Conservation (phyloP, 1,140 invertebrate species). For the Metaphire vulgaris region DNA sequence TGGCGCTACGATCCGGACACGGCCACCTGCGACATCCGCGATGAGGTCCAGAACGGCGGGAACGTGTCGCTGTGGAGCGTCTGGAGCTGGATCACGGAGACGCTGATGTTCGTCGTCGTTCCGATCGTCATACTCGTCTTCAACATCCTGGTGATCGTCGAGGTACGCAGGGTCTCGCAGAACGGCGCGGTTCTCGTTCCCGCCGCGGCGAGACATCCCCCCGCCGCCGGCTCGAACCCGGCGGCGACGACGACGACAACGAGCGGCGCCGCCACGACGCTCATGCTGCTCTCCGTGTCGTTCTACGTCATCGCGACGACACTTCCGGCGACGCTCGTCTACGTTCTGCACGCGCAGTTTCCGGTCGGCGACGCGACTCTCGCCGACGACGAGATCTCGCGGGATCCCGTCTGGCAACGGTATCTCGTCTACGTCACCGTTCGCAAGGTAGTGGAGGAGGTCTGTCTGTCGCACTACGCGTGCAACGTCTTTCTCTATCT, state of each 20-base stretch:
- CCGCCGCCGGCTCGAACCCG: too few relatives aligned
- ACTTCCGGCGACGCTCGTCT: constrained; percentile 44
- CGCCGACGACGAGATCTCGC: constrained; percentile 28
- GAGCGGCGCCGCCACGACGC: constrained; percentile 40
- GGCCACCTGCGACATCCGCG: constrained; percentile 31
- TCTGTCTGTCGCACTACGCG: constrained; percentile 48
- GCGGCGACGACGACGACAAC: too few relatives aligned
- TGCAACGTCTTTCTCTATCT: constrained; percentile 50
- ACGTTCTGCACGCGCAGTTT: constrained; percentile 35
- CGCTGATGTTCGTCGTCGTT: constrained; percentile 42
- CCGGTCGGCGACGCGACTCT: constrained; percentile 21
- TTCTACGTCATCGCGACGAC: constrained; percentile 50
- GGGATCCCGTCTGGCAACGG: constrained; percentile 22
- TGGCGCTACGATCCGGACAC: constrained; percentile 33
- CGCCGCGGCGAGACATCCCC: background rate
- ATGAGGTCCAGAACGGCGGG: constrained; percentile 17
- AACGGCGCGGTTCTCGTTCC: too few relatives aligned
- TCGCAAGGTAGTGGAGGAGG: constrained; percentile 42
- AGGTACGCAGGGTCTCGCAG: constrained; percentile 19
- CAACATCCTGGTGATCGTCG: constrained; percentile 48
- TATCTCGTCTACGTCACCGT: constrained; percentile 37
- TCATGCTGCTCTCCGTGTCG: constrained; percentile 48
- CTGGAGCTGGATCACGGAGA: constrained; percentile 43
- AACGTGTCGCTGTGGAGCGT: constrained; percentile 35
- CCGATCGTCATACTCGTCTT: constrained; percentile 42